Conservation (phyloP, 2,113 vertebrate genomes). For the Amblyornis subalaris region DNA sequence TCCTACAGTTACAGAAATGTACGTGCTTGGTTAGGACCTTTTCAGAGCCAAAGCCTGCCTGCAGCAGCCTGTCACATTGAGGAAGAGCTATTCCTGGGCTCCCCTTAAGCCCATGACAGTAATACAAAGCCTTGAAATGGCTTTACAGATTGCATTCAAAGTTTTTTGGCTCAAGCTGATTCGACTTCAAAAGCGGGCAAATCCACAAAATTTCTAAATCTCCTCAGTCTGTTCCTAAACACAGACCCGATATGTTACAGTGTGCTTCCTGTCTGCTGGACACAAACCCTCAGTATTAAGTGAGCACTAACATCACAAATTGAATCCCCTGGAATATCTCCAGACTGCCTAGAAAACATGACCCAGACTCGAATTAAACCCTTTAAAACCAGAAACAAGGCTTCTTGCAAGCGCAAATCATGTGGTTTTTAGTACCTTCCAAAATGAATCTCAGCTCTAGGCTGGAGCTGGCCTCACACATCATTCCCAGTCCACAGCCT, state of each 20-base stretch:
- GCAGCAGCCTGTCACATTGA: background rate
- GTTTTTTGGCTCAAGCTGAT: constrained; percentile 28
- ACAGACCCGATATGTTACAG: background rate
- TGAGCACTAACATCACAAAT: background rate
- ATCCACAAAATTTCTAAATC: constrained; percentile 41
- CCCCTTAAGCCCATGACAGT: constrained; percentile 10
- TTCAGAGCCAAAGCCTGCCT: background rate
- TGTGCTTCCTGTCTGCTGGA: constrained; percentile 46
- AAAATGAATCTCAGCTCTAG: background rate
- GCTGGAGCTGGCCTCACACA: background rate
- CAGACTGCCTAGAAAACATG: constrained; percentile 50
- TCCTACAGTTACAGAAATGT: background rate
- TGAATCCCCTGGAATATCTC: constrained; percentile 49
- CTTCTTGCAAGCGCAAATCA: constrained; percentile 39
- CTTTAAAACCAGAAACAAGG: constrained; percentile 15
- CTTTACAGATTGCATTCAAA: constrained; percentile 19
- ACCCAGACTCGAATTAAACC: constrained; percentile 51
- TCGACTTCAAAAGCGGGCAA: constrained; percentile 35
- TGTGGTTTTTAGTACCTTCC: background rate
- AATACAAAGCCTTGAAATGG: background rate
- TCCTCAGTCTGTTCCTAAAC: constrained; percentile 41
- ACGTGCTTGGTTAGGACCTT: background rate
- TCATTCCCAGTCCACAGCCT: background rate
- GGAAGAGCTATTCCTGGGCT: background rate
- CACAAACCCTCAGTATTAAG: background rate